phyloP scores from a whole-genome alignment of 2,113 vertebrate species.

The Asarcornis scutulata region DNA sequence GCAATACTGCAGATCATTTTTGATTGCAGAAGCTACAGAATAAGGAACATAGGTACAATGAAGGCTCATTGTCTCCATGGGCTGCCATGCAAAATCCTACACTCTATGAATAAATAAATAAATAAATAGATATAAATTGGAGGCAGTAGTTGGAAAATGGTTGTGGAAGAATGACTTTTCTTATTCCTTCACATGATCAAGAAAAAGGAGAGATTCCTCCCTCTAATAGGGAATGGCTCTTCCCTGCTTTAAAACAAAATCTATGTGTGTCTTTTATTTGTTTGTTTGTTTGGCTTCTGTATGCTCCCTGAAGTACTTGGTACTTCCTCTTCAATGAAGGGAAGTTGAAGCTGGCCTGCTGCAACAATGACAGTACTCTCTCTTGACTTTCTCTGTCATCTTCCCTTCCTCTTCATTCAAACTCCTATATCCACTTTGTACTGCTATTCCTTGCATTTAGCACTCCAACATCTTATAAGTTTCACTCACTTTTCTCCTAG shows the following conservation, averaged over 20 bases:
- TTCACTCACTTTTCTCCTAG: background rate
- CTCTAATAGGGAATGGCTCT: background rate
- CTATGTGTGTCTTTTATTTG: too few relatives aligned
- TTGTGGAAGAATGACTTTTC: background rate
- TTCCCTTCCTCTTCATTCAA: background rate
- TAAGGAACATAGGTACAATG: background rate
- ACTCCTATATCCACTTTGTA: background rate
- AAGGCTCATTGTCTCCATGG: background rate
- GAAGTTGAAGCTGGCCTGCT: background rate
- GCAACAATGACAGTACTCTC: background rate
- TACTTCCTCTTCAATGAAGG: background rate
- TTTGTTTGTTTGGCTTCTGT: background rate
- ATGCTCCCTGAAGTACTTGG: background rate
- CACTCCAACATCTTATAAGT: background rate
- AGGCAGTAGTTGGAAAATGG: background rate
- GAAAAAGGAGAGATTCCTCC: background rate
- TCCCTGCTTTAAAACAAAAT: background rate
- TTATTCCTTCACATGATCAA: background rate
- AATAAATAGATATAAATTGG: background rate
- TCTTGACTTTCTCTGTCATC: background rate
- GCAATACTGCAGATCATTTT: background rate
- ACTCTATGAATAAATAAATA: background rate
- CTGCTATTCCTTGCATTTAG: background rate
- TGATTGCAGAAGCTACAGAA: background rate
- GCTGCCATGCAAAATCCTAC: background rate